A percentile compares a stretch with the other conserved stretches of the same genome.
phyloP scores from a whole-genome alignment of 2,888 invertebrate genomes.

The Papilio protenor region DNA sequence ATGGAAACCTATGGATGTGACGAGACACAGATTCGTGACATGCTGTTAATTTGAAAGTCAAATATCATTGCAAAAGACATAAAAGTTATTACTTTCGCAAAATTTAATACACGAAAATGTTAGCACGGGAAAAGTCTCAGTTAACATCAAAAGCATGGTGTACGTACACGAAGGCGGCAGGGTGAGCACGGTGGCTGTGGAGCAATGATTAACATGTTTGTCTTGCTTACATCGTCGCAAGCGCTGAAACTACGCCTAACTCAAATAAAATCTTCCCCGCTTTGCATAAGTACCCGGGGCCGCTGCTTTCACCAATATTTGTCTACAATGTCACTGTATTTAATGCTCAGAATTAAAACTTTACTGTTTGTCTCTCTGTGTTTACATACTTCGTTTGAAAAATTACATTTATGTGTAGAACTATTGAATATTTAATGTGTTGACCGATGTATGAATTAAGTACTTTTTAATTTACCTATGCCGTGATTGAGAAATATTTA shows the following conservation, averaged over 20 bases:
- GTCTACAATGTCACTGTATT: conserved; percentile 72
- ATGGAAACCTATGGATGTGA: too few species aligned
- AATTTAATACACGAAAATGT: too few species aligned
- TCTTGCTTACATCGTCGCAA: conserved; percentile 81
- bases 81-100: too few species aligned
- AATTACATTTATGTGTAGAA: conserved; percentile 26
- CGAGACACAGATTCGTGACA: not conserved
- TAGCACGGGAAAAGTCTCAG: not conserved
- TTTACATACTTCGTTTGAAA: conserved; percentile 44
- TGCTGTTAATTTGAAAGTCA: not conserved
- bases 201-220: conserved; percentile 82
- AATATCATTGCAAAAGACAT: too few species aligned
- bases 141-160: not conserved
- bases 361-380: conserved; percentile 58
- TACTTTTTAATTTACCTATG: not conserved
- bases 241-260: conserved; percentile 80
- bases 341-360: conserved; percentile 79
- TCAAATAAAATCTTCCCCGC: conserved; percentile 81
- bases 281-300: conserved; percentile 75
- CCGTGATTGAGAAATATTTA: not conserved
- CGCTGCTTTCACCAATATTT: conserved; percentile 71
- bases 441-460: not conserved
- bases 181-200: conserved; percentile 49
- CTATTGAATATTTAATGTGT: not conserved
- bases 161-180: conserved; percentile 29